Evolutionary conservation across 2,797 vertebrate genomes (phyloP), one percentile per base, ranked within the genome.

Genomic region (Enteromius trimaculatus): DNA sequence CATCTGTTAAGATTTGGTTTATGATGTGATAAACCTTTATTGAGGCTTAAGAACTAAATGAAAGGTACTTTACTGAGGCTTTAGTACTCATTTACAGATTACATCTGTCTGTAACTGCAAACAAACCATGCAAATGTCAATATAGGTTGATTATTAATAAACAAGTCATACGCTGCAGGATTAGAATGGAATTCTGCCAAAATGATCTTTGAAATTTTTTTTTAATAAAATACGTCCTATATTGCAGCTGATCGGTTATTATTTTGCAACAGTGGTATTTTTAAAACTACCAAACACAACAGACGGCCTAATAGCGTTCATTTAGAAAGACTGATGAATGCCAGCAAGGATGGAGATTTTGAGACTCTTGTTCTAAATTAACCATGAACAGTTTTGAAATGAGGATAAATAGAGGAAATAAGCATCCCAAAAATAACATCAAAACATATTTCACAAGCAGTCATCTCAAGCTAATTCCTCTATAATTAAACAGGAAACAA

Each of bases 281-380:
- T 76, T 58, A 69, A 71, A 64, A 70, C 65, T 64, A 53, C 29
- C 66, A 14, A 83, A 78, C 6, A 16, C 75, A 78, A 70, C 82
- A 83, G 82, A 71, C 53, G 51, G 82, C 2, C 78, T 88, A 86
- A 88, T 88, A 83, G 84, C 47, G 5, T 80, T 88, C 85, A 79
- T 87, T 87, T 87, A 84, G 62, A 79, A 74, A 60, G 64, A 74
- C 85, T 83, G 81, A 87, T 87, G 84, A 85, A 62, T 70, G 74
- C 72, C 84, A 81, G 83, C 83, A 76, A 53, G 68, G 62, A 69
- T 21, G 26, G 60, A 77, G 76, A 42, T 58, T 49, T 49, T 72
- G 68, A 68, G 64, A 78, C 85, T 84, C 72, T 71, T 58, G 62
- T 69, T 75, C 81, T 78, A 84, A 85, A 86, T 86, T 80, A 79